Percentiles rank a stretch among this genome's conserved stretches.
phyloP scores from a whole-genome alignment of 1,140 invertebrate species.

The Drosophila nebulosa region DNA sequence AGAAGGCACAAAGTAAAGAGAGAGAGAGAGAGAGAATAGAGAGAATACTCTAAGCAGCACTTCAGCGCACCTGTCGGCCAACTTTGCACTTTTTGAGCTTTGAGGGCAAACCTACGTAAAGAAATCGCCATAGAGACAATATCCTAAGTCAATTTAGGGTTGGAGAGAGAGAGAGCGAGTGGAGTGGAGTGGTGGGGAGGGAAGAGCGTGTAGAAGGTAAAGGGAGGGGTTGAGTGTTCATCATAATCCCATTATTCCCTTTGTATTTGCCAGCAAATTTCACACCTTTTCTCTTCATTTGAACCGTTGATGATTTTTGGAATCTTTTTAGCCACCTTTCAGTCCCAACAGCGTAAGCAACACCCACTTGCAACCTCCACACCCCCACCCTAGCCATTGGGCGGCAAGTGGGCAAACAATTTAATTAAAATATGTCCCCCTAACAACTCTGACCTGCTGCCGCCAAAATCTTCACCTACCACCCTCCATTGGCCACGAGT shows the following conservation, averaged over 20 bases:
- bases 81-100: too few relatives aligned
- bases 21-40: neutral
- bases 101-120: too few relatives aligned
- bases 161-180: too few relatives aligned
- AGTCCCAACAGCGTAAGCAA: too few relatives aligned
- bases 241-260: neutral
- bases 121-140: too few relatives aligned
- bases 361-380: neutral
- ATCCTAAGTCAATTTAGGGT: too few relatives aligned
- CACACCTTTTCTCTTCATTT: constrained; percentile 23
- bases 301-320: constrained; percentile 31
- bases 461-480: neutral
- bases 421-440: constrained; percentile 75
- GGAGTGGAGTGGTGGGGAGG: too few relatives aligned
- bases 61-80: too few relatives aligned
- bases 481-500: neutral
- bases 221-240: neutral
- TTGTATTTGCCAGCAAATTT: neutral
- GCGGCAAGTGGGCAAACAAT: constrained; percentile 57
- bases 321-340: constrained; percentile 5
- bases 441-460: neutral
- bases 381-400: neutral
- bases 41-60: too few relatives aligned
- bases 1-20: neutral
- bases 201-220: too few relatives aligned